Evolutionary conservation across 1,140 invertebrate genomes (phyloP), one percentile per base, ranked within the genome.

Genomic region (Hylaeus volcanicus): DNA sequence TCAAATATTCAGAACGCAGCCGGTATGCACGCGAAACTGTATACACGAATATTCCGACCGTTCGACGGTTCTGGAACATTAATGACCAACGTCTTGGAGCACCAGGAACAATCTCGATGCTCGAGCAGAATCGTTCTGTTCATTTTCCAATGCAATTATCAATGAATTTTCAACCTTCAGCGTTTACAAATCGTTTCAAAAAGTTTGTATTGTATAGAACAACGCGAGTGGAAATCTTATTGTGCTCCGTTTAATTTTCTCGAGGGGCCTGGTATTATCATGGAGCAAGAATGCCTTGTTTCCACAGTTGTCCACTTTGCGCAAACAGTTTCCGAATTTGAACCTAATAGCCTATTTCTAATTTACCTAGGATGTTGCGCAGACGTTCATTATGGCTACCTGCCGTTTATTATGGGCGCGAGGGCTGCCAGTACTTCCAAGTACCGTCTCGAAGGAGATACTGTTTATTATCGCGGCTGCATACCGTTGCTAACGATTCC

Each of bases 391-490:
- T 69, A 26, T 43, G 41, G 26, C 58, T 63, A 83, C 81, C 77
- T 74, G 81, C 45, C 70, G 66, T 41, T 79, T 74, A 83, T 80
- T 80, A 75, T 37, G 39, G 45, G 11, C 75, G 26, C 15, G 65
- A 48, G n/a, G n/a, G 45, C 71, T 58, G 55, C 43, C 60, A 53
- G 71, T 53, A 72, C 53, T 84, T 48, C 56, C 58, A 45, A 53
- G 55, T 45, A 63, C 45, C 72, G 15, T 41, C 55, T 66, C 78
- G 64, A 9, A 45, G 15, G 51, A n/a, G 72, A 11, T 37, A n/a
- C 68, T 84, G 79, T 84, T 84, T 84, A 77, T 84, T 82, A 82
- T 77, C 69, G 74, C 81, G 61, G 12, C 82, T 74, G 65, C 69
- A 84, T 84, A 82, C 77, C 68, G 55, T 58, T 48, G 48, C 56